phyloP scores from a whole-genome alignment of 2,797 vertebrate species.

The Meriones psammophilus region DNA sequence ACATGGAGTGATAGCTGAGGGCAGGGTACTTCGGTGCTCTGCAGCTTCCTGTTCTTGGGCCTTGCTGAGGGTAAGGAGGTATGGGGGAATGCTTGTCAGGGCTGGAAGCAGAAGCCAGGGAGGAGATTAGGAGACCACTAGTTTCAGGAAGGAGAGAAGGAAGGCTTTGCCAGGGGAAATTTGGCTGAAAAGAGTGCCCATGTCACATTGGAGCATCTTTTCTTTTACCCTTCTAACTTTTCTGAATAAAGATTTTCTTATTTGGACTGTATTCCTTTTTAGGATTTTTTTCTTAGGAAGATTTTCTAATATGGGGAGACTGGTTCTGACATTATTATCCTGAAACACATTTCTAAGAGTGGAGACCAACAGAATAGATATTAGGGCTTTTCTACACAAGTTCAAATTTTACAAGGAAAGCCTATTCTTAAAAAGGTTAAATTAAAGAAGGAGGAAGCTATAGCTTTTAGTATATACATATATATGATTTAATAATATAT shows the following conservation, averaged over 20 bases:
- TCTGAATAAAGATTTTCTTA: neutral
- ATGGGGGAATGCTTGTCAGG: neutral
- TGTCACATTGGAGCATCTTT: neutral
- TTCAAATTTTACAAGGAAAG: neutral
- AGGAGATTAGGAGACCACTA: neutral
- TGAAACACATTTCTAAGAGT: neutral
- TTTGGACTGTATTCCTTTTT: neutral
- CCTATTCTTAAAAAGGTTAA: neutral
- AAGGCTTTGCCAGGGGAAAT: neutral
- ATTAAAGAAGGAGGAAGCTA: neutral
- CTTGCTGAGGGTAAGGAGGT: neutral
- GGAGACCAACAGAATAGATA: neutral
- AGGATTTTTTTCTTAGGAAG: neutral
- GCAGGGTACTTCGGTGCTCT: neutral
- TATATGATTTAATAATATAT: neutral
- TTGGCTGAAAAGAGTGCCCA: neutral
- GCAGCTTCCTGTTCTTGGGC: conserved; percentile 37
- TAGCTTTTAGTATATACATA: neutral
- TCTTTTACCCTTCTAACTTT: neutral
- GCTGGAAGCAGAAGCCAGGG: neutral
- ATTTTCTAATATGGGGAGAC: neutral
- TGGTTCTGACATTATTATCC: neutral
- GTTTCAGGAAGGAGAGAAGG: neutral
- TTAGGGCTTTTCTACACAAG: neutral
- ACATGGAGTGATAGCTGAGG: neutral